Base-by-base conservation (phyloP, 2,797 vertebrate species). In the Oreortyx pictus region DNA sequence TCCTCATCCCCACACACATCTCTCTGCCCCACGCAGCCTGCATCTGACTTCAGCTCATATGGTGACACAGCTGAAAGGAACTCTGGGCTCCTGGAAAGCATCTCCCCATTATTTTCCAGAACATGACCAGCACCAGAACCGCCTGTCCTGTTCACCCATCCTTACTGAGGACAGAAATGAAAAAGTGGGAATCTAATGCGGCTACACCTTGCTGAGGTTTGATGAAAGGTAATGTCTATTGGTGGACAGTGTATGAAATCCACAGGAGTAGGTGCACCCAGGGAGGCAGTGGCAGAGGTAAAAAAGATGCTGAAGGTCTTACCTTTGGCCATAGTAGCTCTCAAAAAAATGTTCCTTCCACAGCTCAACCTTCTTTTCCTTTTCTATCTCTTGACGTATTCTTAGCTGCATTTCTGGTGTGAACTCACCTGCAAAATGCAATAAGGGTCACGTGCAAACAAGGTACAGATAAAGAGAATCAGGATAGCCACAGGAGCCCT, bases 301-400 rank as follows among this genome's bases (percentile, higher is more conserved):
- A 8, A 2, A 57, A 3, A 6, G 35, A 16, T 23, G 65, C 7
- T 11, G 29, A 35, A 52, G 12, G 39, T 95, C 98, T 97, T 98
- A 99, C 99, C 98, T 99, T 97, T 99, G 98, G 29, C 99, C 99
- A 9, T 99, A 99, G 97, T 99, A 99, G 97, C 97, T 99, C 97
- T 99, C 99, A 72, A 99, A 99, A 94, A 99, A 99, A 9, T 94
- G 97, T 68, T 99, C 99, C 94, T 99, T 99, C 99, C 99, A 99
- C 29, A 97, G 98, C 96, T 99, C 99, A 57, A 99, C 98, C 97
- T 98, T 99, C 97, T 99, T 99, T 66, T 99, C 99, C 95, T 99
- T 99, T 86, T 99, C 99, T 41, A 99, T 98, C 90, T 99, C 99
- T 86, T 99, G 99, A 5, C 99, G 98, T 97, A 99, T 99, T 73